Evolutionary conservation across 2,797 vertebrate species (phyloP).

Genomic region (Coilia nasus): DNA sequence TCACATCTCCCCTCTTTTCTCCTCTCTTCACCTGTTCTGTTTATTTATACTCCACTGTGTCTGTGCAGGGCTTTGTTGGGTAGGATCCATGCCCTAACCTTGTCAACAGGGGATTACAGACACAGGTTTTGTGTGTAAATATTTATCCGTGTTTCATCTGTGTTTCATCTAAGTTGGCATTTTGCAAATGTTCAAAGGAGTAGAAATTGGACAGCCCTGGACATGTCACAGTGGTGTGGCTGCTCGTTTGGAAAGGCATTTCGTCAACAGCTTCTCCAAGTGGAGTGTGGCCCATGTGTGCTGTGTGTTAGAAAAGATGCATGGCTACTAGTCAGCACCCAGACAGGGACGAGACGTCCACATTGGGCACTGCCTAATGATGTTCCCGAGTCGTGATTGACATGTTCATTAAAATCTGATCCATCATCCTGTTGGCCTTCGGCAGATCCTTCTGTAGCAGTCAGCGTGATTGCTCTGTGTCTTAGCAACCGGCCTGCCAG

Average conservation of each 20-base stretch:
- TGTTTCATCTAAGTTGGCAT: background rate
- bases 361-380: constrained; percentile 38
- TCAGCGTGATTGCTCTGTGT: constrained; percentile 25
- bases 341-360: constrained; percentile 27
- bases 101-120: background rate
- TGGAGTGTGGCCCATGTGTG: constrained; percentile 10
- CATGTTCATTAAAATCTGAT: constrained; percentile 55
- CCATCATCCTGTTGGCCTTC: constrained; percentile 36
- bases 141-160: no score
- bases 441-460: background rate
- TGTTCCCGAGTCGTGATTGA: constrained; percentile 44
- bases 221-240: background rate
- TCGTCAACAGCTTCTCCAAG: constrained; percentile 18
- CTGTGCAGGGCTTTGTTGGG: background rate
- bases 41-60: background rate
- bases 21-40: background rate
- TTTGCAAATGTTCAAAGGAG: background rate
- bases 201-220: background rate
- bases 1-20: background rate
- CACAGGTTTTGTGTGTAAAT: constrained; percentile 11
- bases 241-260: background rate
- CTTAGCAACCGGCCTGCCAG: constrained; percentile 39
- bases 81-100: background rate
- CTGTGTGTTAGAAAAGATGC: constrained; percentile 39
- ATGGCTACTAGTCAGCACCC: constrained; percentile 30